These are phyloP conservation scores for Malacoctenus gilli DNA, from an alignment of 2,797 vertebrate species.

Conservation along the genomic window DNA sequence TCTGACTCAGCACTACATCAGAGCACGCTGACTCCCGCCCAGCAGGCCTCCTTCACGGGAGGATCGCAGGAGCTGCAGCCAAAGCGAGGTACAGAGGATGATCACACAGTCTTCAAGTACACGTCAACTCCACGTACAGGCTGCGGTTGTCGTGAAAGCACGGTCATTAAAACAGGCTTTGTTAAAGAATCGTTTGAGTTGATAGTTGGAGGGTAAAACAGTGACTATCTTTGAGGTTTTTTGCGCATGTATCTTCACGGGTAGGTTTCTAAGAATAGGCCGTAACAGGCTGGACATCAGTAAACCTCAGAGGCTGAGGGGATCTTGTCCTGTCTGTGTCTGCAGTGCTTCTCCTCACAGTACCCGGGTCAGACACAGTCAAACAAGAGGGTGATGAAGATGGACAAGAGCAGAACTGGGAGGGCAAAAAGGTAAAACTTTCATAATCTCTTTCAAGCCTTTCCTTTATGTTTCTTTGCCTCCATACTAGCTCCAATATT, in stretches of 20 bases:
- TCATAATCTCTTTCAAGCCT: no score
- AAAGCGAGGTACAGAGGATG: conserved; percentile 86
- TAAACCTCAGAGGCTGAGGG: conserved; percentile 26
- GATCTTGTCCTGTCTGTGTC: conserved; percentile 17
- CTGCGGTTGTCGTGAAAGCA: neutral
- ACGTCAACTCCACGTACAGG: no score
- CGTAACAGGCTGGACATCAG: conserved; percentile 34
- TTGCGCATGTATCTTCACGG: conserved; percentile 2
- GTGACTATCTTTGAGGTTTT: neutral
- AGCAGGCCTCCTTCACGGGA: conserved; percentile 84
- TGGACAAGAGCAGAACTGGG: conserved; percentile 87
- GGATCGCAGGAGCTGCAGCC: conserved; percentile 89
- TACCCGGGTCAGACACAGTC: conserved; percentile 87
- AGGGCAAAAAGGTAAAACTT: conserved; percentile 87
- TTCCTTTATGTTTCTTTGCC: neutral
- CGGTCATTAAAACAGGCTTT: neutral
- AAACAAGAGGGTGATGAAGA: conserved; percentile 84
- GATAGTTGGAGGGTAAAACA: neutral
- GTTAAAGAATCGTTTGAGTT: neutral
- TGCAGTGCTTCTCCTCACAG: conserved; percentile 88
- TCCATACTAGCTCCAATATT: conserved; percentile 1
- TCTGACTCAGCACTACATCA: conserved; percentile 94
- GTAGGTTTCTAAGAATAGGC: conserved; percentile 40
- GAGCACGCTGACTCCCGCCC: conserved; percentile 88
- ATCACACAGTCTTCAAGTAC: neutral